These are phyloP conservation scores for Flabesymbios commensalis DNA, from an alignment of 2,888 invertebrate species.

Conservation along the genomic window DNA sequence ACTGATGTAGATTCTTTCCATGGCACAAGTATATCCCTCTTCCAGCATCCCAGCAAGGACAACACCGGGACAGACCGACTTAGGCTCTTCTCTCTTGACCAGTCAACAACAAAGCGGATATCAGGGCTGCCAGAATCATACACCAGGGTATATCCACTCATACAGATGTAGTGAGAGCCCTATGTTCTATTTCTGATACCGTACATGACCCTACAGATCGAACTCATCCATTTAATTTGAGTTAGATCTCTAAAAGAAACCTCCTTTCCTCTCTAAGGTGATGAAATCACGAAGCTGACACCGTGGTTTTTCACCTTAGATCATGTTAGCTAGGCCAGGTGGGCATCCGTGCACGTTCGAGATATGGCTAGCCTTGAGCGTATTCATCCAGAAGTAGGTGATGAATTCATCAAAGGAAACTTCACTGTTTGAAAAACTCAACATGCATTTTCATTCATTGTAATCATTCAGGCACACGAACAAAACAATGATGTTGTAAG, in stretches of 20 bases:
- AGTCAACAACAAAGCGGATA: too few species aligned
- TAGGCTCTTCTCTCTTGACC: too few species aligned
- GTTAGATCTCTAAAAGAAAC: conserved; percentile 20
- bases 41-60: conserved; percentile 25
- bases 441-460: conserved; percentile 11
- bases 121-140: too few species aligned
- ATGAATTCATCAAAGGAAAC: conserved; percentile 31
- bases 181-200: conserved; percentile 29
- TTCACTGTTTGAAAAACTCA: conserved; percentile 34
- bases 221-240: conserved; percentile 6
- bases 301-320: conserved; percentile 36
- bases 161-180: too few species aligned
- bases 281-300: conserved; percentile 23
- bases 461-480: conserved; percentile 16
- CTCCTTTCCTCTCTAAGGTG: conserved; percentile 22
- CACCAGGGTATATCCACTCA: too few species aligned
- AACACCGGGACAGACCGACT: conserved; percentile 9
- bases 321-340: conserved; percentile 36
- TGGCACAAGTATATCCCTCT: conserved; percentile 32
- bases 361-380: conserved; percentile 33
- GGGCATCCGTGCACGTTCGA: conserved; percentile 36
- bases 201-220: conserved; percentile 12
- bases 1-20: conserved; percentile 25
- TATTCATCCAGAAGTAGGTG: conserved; percentile 25
- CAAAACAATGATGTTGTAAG: conserved; percentile 38